A percentile compares a stretch with the other conserved stretches of the same genome.
phyloP scores from a whole-genome alignment of 2,888 invertebrate genomes.

The Temnothorax rugatulus region DNA sequence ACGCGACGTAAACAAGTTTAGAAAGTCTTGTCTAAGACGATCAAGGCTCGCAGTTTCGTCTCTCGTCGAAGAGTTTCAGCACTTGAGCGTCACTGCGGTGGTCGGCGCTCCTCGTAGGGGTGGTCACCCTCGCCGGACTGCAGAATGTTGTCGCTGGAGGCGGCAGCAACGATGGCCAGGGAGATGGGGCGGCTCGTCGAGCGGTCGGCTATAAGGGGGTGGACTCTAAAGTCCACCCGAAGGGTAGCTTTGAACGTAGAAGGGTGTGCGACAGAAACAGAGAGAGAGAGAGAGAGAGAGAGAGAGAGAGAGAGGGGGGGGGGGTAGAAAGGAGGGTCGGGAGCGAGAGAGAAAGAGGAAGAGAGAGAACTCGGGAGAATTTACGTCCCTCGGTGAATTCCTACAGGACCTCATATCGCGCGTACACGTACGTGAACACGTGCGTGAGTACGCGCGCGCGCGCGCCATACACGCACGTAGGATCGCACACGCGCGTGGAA shows the following conservation, averaged over 20 bases:
- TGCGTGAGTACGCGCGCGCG: constrained; percentile 7
- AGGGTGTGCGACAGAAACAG: constrained; percentile 53
- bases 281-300: constrained; percentile 47
- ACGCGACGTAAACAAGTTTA: background rate
- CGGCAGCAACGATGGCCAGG: constrained; percentile 81
- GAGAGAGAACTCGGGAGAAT: constrained; percentile 74
- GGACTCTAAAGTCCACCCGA: constrained; percentile 85
- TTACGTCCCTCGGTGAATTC: constrained; percentile 84
- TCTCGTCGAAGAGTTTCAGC: constrained; percentile 4
- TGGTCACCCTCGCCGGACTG: constrained; percentile 84
- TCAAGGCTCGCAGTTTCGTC: constrained; percentile 43
- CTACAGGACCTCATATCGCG: constrained; percentile 83
- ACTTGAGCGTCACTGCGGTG: constrained; percentile 85
- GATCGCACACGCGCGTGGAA: constrained; percentile 18
- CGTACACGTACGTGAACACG: constrained; percentile 70
- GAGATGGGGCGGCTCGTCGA: constrained; percentile 77
- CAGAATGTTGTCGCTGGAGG: constrained; percentile 85
- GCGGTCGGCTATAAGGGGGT: constrained; percentile 77
- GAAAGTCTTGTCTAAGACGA: constrained; percentile 8
- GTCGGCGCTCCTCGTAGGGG: constrained; percentile 75
- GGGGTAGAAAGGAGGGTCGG: constrained; percentile 37
- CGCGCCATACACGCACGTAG: constrained; percentile 32
- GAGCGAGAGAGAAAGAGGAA: constrained; percentile 5
- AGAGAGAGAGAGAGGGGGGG: constrained; percentile 20
- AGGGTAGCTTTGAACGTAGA: constrained; percentile 75